These are phyloP conservation scores for Pseudoips prasinana DNA, from an alignment of 2,888 invertebrate species.

Conservation along the genomic window DNA sequence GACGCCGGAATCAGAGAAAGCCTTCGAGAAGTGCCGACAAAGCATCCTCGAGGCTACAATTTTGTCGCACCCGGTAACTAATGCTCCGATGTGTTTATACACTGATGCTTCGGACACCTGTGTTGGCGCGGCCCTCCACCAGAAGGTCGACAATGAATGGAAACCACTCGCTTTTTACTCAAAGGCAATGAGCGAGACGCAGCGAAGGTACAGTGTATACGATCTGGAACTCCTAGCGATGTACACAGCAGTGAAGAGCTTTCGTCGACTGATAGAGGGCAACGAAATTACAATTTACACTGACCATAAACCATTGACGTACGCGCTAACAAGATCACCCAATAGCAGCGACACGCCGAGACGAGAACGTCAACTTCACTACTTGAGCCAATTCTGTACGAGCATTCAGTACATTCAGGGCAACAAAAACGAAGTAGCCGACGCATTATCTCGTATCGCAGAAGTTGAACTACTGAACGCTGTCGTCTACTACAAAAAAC, in stretches of 20 bases:
- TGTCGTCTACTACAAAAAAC: background rate
- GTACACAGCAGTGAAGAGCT: slow-evolving; percentile 18
- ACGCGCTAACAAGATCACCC: background rate
- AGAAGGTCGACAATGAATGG: slow-evolving; percentile 12
- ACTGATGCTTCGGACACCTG: slow-evolving; percentile 22
- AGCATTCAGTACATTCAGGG: background rate
- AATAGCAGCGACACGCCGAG: background rate
- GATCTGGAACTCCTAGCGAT: slow-evolving; percentile 27
- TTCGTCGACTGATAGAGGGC: slow-evolving; percentile 18
- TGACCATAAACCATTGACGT: slow-evolving; percentile 2
- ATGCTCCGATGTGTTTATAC: slow-evolving; percentile 10
- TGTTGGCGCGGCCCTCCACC: slow-evolving; percentile 25
- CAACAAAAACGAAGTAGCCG: background rate
- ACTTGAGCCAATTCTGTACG: background rate
- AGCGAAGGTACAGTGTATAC: slow-evolving; percentile 19
- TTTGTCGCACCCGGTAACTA: slow-evolving; percentile 8
- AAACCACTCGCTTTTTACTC: slow-evolving; percentile 25
- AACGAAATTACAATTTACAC: background rate
- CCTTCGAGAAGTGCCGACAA: too few species aligned
- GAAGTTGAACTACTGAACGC: background rate
- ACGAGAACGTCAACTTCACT: background rate
- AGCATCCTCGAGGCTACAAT: slow-evolving; percentile 12
- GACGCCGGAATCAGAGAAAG: too few species aligned
- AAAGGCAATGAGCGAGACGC: slow-evolving; percentile 17
- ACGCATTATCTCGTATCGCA: background rate